A percentile compares a stretch with the other conserved stretches of the same genome.
These are phyloP conservation scores for Halichoerus grypus DNA, from an alignment of 2,113 vertebrate genomes.

Conservation along the genomic window DNA sequence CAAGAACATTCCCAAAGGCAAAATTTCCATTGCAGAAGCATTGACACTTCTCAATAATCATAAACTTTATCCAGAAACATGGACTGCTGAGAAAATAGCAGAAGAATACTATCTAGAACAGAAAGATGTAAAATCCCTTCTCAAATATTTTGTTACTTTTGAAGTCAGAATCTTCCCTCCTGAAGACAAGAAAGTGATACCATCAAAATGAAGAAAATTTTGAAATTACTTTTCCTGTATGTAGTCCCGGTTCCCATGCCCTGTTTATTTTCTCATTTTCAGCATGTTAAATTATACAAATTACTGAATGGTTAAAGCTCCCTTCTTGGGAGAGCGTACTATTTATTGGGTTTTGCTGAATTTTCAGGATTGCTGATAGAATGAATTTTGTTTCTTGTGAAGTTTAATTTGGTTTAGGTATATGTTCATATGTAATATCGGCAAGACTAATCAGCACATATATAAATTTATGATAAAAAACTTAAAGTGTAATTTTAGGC, in stretches of 20 bases:
- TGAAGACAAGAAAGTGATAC: slow-evolving; percentile 87
- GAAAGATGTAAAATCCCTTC: slow-evolving; percentile 90
- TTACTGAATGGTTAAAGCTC: not conserved
- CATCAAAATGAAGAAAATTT: slow-evolving; percentile 86
- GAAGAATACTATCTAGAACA: slow-evolving; percentile 92
- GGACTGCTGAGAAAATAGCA: slow-evolving; percentile 94
- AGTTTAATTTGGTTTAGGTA: slow-evolving; percentile 16
- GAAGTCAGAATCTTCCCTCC: slow-evolving; percentile 88
- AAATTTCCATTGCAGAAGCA: slow-evolving; percentile 92
- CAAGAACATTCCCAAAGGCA: slow-evolving; percentile 92
- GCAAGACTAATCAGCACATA: not conserved
- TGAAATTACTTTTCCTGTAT: not conserved
- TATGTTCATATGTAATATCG: slow-evolving; percentile 27
- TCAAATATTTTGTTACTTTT: slow-evolving; percentile 94
- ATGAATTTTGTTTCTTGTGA: slow-evolving; percentile 52
- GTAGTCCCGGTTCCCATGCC: not conserved
- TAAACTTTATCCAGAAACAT: slow-evolving; percentile 90
- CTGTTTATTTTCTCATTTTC: not conserved
- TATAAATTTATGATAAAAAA: slow-evolving; percentile 5
- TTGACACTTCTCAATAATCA: slow-evolving; percentile 92
- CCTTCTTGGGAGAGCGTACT: slow-evolving; percentile 33
- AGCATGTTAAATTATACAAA: slow-evolving; percentile 61
- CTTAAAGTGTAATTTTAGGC: slow-evolving; percentile 20
- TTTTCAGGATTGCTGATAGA: not conserved
- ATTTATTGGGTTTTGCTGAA: slow-evolving; percentile 51